Percentiles rank a stretch among this genome's conserved stretches.
These are phyloP conservation scores for Zoanthus sansibaricus DNA, from an alignment of 92 coral and sea anemone genomes.

Conservation along the genomic window DNA sequence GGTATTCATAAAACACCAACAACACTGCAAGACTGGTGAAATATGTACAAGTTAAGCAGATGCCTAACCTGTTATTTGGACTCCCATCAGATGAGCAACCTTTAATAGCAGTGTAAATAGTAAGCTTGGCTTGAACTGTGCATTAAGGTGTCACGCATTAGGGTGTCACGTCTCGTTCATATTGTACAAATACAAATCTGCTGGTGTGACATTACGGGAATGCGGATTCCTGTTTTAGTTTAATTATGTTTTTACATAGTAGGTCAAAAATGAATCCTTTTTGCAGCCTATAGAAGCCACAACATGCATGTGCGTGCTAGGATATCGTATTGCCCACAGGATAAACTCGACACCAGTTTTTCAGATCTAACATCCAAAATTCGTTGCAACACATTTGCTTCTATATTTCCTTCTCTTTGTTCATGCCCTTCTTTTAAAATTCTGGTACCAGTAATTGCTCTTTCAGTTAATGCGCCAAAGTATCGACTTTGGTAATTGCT, in stretches of 20 bases:
- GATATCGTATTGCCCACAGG: not conserved
- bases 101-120: constrained; percentile 18
- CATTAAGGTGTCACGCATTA: not conserved
- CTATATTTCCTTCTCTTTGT: too few relatives aligned
- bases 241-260: not conserved
- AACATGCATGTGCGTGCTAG: not conserved
- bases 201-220: not conserved
- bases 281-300: not conserved
- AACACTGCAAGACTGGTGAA: constrained; percentile 67
- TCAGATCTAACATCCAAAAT: not conserved
- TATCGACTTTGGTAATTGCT: too few relatives aligned
- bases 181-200: constrained; percentile 6
- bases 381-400: too few relatives aligned
- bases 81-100: not conserved
- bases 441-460: too few relatives aligned
- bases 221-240: not conserved
- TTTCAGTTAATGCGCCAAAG: too few relatives aligned
- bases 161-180: not conserved
- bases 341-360: not conserved
- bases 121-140: not conserved
- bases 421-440: too few relatives aligned
- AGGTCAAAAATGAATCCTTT: not conserved
- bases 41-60: not conserved
- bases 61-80: not conserved
- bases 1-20: constrained; percentile 68